These are phyloP conservation scores for Pristionchus pacificus DNA, from an alignment of 1,140 invertebrate genomes.

Conservation along the genomic window DNA sequence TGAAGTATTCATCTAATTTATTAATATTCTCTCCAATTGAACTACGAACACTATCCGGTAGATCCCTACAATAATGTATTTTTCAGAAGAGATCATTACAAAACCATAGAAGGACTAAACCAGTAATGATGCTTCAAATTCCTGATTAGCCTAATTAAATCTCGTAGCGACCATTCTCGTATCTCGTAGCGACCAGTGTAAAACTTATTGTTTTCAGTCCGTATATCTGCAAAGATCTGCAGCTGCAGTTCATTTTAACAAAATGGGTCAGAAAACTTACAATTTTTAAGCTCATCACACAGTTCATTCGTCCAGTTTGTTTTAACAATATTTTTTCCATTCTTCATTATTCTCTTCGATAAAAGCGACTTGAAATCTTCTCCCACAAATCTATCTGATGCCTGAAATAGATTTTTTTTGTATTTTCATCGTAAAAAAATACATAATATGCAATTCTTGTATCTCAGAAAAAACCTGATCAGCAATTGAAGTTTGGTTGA, in stretches of 20 bases:
- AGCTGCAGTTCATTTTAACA: slow-evolving; percentile 18
- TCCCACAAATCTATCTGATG: slow-evolving; percentile 88
- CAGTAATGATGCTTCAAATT: slow-evolving; percentile 72
- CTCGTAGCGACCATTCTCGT: slow-evolving; percentile 71
- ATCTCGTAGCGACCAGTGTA: too few relatives aligned
- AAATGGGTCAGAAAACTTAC: too few relatives aligned
- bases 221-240: slow-evolving; percentile 76
- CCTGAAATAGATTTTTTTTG: slow-evolving; percentile 12
- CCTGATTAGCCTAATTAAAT: slow-evolving; percentile 83
- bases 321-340: slow-evolving; percentile 68
- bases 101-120: too few relatives aligned
- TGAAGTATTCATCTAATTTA: slow-evolving; percentile 85
- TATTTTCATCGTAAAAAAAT: not conserved
- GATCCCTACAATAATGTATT: too few relatives aligned
- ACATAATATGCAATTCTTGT: too few relatives aligned
- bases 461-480: too few relatives aligned
- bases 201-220: too few relatives aligned
- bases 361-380: slow-evolving; percentile 67
- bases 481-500: too few relatives aligned
- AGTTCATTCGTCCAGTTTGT: too few relatives aligned
- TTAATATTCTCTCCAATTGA: slow-evolving; percentile 81
- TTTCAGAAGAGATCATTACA: too few relatives aligned
- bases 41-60: slow-evolving; percentile 73
- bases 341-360: slow-evolving; percentile 70
- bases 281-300: too few relatives aligned